These are phyloP conservation scores for Atlantisia rogersi DNA, from an alignment of 2,113 vertebrate genomes.

Conservation along the genomic window DNA sequence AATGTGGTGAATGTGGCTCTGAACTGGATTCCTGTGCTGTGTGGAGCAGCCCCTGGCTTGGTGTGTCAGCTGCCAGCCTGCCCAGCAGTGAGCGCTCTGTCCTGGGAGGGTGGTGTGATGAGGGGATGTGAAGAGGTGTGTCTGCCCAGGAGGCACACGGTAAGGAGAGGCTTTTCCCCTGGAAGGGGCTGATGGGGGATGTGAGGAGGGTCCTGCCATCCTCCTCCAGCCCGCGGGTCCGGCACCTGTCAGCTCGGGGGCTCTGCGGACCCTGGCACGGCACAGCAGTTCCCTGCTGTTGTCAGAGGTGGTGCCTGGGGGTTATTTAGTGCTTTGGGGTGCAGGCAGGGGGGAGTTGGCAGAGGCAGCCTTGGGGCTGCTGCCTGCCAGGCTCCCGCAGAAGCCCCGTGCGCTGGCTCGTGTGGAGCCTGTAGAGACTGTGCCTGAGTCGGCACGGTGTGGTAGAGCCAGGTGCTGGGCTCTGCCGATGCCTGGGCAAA, in stretches of 20 bases:
- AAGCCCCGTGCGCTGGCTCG: neutral
- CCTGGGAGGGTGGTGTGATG: rapidly evolving
- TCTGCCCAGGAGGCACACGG: rapidly evolving
- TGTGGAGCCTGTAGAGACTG: neutral
- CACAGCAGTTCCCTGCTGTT: neutral
- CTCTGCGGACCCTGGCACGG: rapidly evolving
- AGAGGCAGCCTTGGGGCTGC: neutral
- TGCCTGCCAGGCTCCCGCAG: neutral
- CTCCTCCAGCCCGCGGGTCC: neutral
- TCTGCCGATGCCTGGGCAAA: neutral
- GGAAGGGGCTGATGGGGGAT: neutral
- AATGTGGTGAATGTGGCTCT: neutral
- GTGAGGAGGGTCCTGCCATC: neutral
- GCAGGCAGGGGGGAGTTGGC: neutral
- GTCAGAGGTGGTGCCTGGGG: neutral
- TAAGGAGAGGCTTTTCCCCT: neutral
- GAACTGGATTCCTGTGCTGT: neutral
- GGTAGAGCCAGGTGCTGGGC: neutral
- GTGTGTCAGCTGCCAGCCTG: neutral
- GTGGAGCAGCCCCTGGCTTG: neutral
- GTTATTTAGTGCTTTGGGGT: neutral
- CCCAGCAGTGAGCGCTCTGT: neutral
- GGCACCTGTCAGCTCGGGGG: rapidly evolving
- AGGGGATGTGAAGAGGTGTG: neutral
- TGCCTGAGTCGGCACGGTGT: neutral